phyloP scores from a whole-genome alignment of 2,888 invertebrate species.

The Eumerus sabulonum region DNA sequence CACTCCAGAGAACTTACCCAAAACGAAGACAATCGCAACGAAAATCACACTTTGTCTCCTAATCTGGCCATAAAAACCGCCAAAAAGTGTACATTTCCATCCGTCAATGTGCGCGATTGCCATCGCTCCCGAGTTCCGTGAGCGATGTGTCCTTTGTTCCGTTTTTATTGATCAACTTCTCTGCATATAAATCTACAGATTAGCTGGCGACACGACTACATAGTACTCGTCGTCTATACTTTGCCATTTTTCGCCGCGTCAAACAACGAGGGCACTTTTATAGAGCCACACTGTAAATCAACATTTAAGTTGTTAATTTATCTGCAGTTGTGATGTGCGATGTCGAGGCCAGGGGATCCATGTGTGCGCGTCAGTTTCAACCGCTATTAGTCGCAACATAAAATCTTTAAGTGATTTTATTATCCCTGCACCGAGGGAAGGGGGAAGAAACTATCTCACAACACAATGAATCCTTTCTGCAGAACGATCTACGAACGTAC shows the following conservation, averaged over 20 bases:
- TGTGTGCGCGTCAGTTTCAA: constrained; percentile 58
- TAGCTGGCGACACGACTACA: constrained; percentile 69
- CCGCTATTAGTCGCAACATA: constrained; percentile 67
- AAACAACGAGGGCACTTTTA: constrained; percentile 55
- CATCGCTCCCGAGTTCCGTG: too few relatives aligned
- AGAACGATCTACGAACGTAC: too few relatives aligned
- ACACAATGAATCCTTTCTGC: constrained; percentile 33
- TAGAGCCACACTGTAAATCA: constrained; percentile 73
- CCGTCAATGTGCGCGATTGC: constrained; percentile 20
- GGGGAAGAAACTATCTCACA: constrained; percentile 18
- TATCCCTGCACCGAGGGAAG: constrained; percentile 13
- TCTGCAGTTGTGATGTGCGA: constrained; percentile 70
- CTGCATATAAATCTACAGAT: constrained; percentile 77
- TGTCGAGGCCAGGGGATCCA: constrained; percentile 15
- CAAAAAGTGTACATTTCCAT: constrained; percentile 65
- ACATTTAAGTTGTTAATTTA: constrained; percentile 73
- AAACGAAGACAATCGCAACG: constrained; percentile 21
- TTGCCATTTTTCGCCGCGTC: constrained; percentile 52
- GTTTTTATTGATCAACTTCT: constrained; percentile 77
- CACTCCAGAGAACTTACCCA: constrained; percentile 32
- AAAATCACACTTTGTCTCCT: constrained; percentile 55
- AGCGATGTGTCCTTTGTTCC: constrained; percentile 39
- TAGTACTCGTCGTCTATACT: not conserved
- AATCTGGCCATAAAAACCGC: constrained; percentile 71
- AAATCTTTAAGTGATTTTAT: constrained; percentile 68